Percentiles rank a stretch among this genome's conserved stretches.
Conservation (phyloP, 1,140 invertebrate species). For the Panagrolaimus sp. region DNA sequence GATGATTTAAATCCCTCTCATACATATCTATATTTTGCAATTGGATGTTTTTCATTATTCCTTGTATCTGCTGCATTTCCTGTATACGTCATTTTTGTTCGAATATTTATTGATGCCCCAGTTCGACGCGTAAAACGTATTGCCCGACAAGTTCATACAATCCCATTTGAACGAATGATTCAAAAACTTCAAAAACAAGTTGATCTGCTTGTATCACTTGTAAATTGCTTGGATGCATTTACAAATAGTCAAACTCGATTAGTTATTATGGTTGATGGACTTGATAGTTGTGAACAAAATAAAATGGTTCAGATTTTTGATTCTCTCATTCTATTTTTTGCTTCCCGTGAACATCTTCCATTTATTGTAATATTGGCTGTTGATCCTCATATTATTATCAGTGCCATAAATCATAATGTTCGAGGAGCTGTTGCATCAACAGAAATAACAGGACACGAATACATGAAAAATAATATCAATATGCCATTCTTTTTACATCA, state of each 20-base stretch:
- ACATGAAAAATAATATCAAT: conserved; percentile 90
- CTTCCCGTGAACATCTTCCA: conserved; percentile 53
- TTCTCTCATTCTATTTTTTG: conserved; percentile 84
- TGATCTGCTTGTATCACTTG: conserved; percentile 75
- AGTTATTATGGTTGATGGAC: conserved; percentile 88
- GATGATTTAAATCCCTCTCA: conserved; percentile 15
- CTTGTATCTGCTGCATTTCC: conserved; percentile 66
- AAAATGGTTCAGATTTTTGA: conserved; percentile 86
- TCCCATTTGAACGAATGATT: conserved; percentile 59
- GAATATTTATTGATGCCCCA: conserved; percentile 66
- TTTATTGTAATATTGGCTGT: conserved; percentile 58
- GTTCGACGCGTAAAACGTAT: conserved; percentile 49
- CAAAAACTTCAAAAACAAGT: conserved; percentile 77
- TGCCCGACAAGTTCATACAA: conserved; percentile 44
- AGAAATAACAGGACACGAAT: conserved; percentile 82
- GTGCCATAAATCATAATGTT: conserved; percentile 57
- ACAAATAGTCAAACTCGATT: conserved; percentile 55
- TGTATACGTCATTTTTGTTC: conserved; percentile 71
- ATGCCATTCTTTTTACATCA: conserved; percentile 95
- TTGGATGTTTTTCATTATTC: conserved; percentile 34
- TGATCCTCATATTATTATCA: conserved; percentile 58
- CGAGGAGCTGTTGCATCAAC: conserved; percentile 23
- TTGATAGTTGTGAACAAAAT: conserved; percentile 95
- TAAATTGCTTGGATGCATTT: conserved; percentile 60
- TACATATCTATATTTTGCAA: conserved; percentile 26